phyloP scores from a whole-genome alignment of 2,797 vertebrate species.

The Manis pentadactyla region DNA sequence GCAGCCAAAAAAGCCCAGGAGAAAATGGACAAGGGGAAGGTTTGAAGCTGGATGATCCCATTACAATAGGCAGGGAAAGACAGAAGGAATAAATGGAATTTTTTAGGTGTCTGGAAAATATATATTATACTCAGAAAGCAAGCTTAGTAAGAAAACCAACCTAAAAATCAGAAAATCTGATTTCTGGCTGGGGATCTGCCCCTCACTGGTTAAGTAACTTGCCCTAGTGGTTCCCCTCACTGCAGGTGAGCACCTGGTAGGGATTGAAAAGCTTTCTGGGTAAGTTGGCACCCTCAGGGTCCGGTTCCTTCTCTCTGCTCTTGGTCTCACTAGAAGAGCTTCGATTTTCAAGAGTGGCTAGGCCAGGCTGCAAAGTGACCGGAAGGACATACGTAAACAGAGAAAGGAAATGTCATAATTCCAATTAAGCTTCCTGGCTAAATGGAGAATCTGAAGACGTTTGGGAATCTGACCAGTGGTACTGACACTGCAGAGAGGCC shows the following conservation, averaged over 20 bases:
- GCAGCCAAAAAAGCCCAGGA: background rate
- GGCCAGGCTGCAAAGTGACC: background rate
- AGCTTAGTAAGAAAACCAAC: background rate
- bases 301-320: background rate
- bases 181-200: background rate
- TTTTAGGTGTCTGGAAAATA: background rate
- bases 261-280: slow-evolving; percentile 12
- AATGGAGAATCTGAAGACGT: background rate
- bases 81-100: background rate
- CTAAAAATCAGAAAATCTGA: background rate
- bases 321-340: background rate
- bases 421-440: background rate
- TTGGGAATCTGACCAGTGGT: background rate
- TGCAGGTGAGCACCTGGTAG: background rate
- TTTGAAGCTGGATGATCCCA: background rate
- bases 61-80: background rate
- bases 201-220: background rate
- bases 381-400: slow-evolving; percentile 35
- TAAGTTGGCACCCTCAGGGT: background rate
- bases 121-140: background rate
- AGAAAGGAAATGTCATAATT: slow-evolving; percentile 43
- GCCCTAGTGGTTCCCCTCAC: background rate
- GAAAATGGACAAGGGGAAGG: background rate
- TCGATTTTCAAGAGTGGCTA: background rate
- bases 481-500: slow-evolving; percentile 23